A percentile compares a stretch with the other conserved stretches of the same genome.
Evolutionary conservation across 2,113 vertebrate genomes (phyloP).

Genomic region (Ophthalmolycus amberensis): DNA sequence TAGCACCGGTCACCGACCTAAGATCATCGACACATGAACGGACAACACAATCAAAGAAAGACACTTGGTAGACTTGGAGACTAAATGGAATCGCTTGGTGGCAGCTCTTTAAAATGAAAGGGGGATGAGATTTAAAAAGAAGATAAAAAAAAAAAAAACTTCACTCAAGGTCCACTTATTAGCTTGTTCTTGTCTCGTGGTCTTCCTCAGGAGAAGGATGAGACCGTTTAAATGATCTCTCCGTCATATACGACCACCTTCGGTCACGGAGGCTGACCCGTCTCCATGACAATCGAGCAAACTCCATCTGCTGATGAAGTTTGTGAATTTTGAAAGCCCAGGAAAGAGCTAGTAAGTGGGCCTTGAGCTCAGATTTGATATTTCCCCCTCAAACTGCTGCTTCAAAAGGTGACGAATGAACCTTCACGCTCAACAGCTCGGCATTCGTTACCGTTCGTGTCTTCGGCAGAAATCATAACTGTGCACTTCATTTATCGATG

Average conservation of each 20-base stretch:
- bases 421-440: background rate
- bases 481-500: background rate
- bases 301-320: background rate
- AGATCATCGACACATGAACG: slow-evolving; percentile 29
- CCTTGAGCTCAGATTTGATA: background rate
- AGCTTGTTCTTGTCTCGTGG: background rate
- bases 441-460: background rate
- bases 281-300: background rate
- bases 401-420: slow-evolving; percentile 11
- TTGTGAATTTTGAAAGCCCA: slow-evolving; percentile 2
- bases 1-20: slow-evolving; percentile 76
- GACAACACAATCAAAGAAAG: slow-evolving; percentile 47
- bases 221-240: background rate
- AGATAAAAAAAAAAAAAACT: background rate
- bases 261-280: background rate
- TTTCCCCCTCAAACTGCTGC: background rate
- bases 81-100: slow-evolving; percentile 61
- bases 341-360: background rate
- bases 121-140: background rate
- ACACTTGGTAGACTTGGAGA: slow-evolving; percentile 38
- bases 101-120: slow-evolving; percentile 26
- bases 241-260: background rate
- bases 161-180: slow-evolving; percentile 19
- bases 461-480: background rate
- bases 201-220: slow-evolving; percentile 1